A percentile compares a stretch with the other conserved stretches of the same genome.
These are phyloP conservation scores for Porites lutea DNA, from an alignment of 64 coral and sea anemone species.

Conservation along the genomic window DNA sequence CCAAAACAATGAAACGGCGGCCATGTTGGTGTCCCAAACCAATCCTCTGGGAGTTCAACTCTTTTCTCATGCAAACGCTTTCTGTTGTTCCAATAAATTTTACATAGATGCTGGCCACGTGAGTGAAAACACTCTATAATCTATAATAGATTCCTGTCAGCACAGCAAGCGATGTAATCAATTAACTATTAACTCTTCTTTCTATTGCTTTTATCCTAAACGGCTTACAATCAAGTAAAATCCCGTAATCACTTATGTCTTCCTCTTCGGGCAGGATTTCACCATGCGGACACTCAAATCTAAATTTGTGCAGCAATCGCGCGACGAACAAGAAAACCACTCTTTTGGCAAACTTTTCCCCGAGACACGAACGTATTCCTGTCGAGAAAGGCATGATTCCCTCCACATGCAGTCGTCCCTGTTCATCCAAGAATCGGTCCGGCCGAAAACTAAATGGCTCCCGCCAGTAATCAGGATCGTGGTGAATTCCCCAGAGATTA, in stretches of 20 bases:
- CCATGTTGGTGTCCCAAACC: too few species aligned
- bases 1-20: too few species aligned
- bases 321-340: slow-evolving; percentile 63
- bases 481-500: slow-evolving; percentile 78
- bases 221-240: slow-evolving; percentile 27
- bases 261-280: slow-evolving; percentile 26
- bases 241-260: slow-evolving; percentile 24
- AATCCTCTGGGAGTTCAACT: too few species aligned
- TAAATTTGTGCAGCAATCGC: slow-evolving; percentile 55
- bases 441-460: slow-evolving; percentile 72
- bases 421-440: slow-evolving; percentile 69
- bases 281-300: slow-evolving; percentile 47
- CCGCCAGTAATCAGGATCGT: slow-evolving; percentile 72
- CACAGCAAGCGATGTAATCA: too few species aligned
- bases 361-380: slow-evolving; percentile 69
- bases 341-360: slow-evolving; percentile 50
- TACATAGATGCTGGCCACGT: too few species aligned
- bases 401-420: slow-evolving; percentile 13
- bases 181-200: not conserved
- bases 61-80: too few species aligned
- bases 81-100: too few species aligned
- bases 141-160: too few species aligned
- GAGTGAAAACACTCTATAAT: too few species aligned
- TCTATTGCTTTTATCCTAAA: not conserved
- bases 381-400: slow-evolving; percentile 49